Evolutionary conservation across 2,113 vertebrate genomes (phyloP).

Genomic region (Nettapus auritus): DNA sequence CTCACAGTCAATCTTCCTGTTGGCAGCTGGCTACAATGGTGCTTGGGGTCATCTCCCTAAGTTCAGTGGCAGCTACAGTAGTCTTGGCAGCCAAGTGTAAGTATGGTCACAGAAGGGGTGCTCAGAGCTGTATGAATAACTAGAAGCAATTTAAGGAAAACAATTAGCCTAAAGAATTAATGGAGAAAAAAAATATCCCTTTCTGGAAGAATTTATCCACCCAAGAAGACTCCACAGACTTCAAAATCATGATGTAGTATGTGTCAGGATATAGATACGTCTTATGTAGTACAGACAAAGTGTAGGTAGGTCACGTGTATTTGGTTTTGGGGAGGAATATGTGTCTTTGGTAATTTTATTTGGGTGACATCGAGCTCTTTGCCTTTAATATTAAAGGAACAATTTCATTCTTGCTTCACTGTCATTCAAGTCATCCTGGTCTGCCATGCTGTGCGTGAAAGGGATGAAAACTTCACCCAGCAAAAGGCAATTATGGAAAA

Average conservation of each 20-base stretch:
- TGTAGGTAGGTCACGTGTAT: neutral
- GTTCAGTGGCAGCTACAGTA: conserved; percentile 9
- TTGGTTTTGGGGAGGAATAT: neutral
- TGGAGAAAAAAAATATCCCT: neutral
- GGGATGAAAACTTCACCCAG: conserved; percentile 51
- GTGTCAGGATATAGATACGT: neutral
- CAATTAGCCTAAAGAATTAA: neutral
- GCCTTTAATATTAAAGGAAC: neutral
- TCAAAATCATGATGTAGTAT: neutral
- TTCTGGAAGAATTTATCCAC: neutral
- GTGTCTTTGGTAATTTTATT: neutral
- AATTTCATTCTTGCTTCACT: neutral
- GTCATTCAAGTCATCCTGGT: conserved; percentile 54
- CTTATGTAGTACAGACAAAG: neutral
- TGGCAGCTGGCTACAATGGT: conserved; percentile 14
- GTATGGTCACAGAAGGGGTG: neutral
- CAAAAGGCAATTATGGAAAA: conserved; percentile 33
- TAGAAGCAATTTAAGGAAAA: neutral
- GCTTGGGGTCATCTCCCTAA: conserved; percentile 48
- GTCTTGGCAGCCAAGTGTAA: conserved; percentile 44
- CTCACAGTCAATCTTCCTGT: neutral
- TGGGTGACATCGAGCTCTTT: neutral
- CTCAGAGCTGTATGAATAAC: neutral
- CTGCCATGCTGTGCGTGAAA: neutral
- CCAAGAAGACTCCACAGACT: neutral